These are phyloP conservation scores for Muscicapa comitata DNA, from an alignment of 2,797 vertebrate genomes.

Conservation along the genomic window DNA sequence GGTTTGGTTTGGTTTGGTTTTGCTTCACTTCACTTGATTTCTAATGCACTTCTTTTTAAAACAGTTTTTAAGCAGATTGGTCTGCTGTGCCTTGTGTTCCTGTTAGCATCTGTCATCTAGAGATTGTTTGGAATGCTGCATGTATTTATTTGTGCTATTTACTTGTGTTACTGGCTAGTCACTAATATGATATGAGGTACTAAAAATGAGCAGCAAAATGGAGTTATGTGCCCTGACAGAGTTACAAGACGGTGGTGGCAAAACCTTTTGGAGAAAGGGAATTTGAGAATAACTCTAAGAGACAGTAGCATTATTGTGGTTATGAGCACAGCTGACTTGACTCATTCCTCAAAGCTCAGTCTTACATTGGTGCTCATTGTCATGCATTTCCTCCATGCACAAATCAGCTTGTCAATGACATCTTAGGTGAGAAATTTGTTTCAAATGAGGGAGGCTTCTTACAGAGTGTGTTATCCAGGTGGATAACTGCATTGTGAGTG, in stretches of 20 bases:
- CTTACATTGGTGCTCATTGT: background rate
- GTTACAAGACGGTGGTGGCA: background rate
- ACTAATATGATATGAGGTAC: background rate
- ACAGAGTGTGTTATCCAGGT: background rate
- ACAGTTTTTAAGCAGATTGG: background rate
- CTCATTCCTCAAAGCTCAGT: background rate
- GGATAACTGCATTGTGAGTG: background rate
- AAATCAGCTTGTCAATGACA: background rate
- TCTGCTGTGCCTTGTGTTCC: background rate
- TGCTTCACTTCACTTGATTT: background rate
- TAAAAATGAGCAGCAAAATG: background rate
- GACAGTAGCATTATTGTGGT: background rate
- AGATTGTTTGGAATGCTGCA: background rate
- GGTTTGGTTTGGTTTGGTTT: background rate
- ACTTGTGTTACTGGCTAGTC: background rate
- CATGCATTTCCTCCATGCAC: background rate
- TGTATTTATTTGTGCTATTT: background rate
- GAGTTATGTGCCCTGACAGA: background rate
- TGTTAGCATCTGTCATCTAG: background rate
- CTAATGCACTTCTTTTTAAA: background rate
- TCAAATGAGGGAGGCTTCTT: background rate
- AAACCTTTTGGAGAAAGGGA: background rate
- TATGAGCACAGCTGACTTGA: background rate
- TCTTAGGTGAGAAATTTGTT: background rate
- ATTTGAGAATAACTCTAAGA: background rate